A percentile compares a stretch with the other conserved stretches of the same genome.
These are phyloP conservation scores for Echeneis naucrates DNA, from an alignment of 2,797 vertebrate genomes.

Conservation along the genomic window DNA sequence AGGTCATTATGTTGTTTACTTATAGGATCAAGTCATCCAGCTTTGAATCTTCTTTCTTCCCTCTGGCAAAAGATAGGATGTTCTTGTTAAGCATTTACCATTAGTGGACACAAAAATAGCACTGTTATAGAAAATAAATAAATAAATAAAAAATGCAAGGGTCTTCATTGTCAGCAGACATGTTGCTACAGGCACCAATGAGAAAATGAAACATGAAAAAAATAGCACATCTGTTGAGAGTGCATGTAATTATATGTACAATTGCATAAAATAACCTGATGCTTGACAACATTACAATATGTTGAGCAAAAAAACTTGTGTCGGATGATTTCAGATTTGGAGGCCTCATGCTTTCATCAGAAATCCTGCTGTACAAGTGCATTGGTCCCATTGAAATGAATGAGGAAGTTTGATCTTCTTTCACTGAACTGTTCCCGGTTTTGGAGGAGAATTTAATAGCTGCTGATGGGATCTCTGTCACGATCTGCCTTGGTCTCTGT, in stretches of 20 bases:
- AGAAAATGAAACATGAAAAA: neutral
- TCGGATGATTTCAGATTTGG: neutral
- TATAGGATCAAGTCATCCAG: constrained; percentile 26
- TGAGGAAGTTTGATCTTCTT: neutral
- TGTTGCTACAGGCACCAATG: constrained; percentile 3
- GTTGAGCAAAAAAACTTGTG: neutral
- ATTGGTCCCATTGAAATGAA: constrained; percentile 1
- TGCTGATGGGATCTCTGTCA: constrained; percentile 29
- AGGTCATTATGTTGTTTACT: constrained; percentile 25
- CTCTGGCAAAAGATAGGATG: constrained; percentile 22
- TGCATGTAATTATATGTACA: no score
- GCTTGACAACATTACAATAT: neutral
- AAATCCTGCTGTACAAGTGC: constrained; percentile 1
- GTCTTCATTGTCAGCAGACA: neutral
- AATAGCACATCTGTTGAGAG: neutral
- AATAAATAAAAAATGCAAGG: neutral
- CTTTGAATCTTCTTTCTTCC: constrained; percentile 31
- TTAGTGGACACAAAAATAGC: constrained; percentile 21
- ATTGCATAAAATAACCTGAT: neutral
- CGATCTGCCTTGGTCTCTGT: constrained; percentile 47
- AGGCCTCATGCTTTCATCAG: neutral
- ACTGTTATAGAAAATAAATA: neutral
- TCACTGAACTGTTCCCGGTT: neutral
- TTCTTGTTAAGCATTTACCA: constrained; percentile 18
- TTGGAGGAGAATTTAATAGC: constrained; percentile 14